phyloP scores from a whole-genome alignment of 2,113 vertebrate genomes.

The Falcunculus frontatus region DNA sequence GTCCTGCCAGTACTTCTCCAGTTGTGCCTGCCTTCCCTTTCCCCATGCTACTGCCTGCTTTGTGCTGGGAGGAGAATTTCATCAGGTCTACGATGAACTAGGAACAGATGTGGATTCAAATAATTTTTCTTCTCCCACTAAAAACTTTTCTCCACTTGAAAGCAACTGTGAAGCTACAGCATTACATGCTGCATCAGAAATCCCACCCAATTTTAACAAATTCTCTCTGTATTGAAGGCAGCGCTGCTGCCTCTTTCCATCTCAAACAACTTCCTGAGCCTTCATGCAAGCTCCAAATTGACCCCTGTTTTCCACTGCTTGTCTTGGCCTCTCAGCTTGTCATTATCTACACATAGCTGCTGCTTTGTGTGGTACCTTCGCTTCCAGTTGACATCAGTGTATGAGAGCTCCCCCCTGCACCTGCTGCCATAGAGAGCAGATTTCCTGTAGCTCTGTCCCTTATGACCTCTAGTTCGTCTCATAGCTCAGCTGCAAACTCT shows the following conservation, averaged over 20 bases:
- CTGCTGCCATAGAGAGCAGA: constrained; percentile 32
- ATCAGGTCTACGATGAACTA: not conserved
- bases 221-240: not conserved
- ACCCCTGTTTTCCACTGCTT: not conserved
- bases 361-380: not conserved
- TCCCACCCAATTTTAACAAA: not conserved
- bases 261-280: not conserved
- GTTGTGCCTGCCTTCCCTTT: not conserved
- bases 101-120: not conserved
- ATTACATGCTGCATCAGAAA: not conserved
- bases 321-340: not conserved
- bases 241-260: not conserved
- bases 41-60: not conserved
- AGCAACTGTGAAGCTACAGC: not conserved
- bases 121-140: not conserved
- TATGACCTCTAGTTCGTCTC: not conserved
- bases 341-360: not conserved
- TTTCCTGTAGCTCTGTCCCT: constrained; percentile 32
- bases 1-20: not conserved
- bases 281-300: not conserved
- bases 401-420: not conserved
- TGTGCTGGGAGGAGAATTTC: not conserved
- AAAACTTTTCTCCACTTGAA: not conserved
- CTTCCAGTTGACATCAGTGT: not conserved
- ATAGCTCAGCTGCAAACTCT: constrained; percentile 29